Evolutionary conservation across 2,113 vertebrate species (phyloP).

Genomic region (Zapus hudsonius): DNA sequence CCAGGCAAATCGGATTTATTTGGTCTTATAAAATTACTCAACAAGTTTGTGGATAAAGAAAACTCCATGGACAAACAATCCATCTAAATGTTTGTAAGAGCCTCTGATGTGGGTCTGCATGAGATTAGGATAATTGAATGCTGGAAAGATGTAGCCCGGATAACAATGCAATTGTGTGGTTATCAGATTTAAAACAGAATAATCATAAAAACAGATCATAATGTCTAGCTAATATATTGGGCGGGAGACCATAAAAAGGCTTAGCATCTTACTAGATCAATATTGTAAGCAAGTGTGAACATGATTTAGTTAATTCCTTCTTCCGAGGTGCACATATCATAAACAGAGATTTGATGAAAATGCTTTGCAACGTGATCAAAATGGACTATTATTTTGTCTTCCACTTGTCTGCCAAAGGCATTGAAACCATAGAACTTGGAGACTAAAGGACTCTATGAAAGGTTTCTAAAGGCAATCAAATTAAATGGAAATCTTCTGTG

Average conservation of each 20-base stretch:
- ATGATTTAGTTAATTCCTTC: constrained; percentile 39
- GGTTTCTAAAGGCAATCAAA: constrained; percentile 44
- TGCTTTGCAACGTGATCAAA: constrained; percentile 29
- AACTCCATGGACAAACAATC: constrained; percentile 74
- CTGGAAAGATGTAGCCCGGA: constrained; percentile 69
- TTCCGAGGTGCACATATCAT: constrained; percentile 26
- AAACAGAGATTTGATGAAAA: constrained; percentile 57
- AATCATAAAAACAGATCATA: constrained; percentile 67
- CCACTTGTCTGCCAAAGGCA: constrained; percentile 26
- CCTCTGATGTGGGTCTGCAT: constrained; percentile 73
- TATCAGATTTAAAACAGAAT: constrained; percentile 75
- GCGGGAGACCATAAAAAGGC: constrained; percentile 60
- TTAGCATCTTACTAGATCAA: constrained; percentile 46
- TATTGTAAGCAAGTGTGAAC: constrained; percentile 47
- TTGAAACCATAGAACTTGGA: not conserved
- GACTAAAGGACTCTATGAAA: not conserved
- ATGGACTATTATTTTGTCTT: constrained; percentile 48
- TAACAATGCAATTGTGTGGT: constrained; percentile 60
- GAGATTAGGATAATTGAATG: constrained; percentile 77
- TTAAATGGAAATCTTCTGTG: constrained; percentile 4
- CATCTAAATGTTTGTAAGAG: constrained; percentile 77
- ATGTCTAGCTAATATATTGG: constrained; percentile 34
- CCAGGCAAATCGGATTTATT: constrained; percentile 78
- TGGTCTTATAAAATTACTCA: constrained; percentile 77
- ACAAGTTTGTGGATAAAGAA: constrained; percentile 78